Percentiles rank a stretch among this genome's conserved stretches.
phyloP scores from a whole-genome alignment of 2,113 vertebrate genomes.

The Scopus umbretta region DNA sequence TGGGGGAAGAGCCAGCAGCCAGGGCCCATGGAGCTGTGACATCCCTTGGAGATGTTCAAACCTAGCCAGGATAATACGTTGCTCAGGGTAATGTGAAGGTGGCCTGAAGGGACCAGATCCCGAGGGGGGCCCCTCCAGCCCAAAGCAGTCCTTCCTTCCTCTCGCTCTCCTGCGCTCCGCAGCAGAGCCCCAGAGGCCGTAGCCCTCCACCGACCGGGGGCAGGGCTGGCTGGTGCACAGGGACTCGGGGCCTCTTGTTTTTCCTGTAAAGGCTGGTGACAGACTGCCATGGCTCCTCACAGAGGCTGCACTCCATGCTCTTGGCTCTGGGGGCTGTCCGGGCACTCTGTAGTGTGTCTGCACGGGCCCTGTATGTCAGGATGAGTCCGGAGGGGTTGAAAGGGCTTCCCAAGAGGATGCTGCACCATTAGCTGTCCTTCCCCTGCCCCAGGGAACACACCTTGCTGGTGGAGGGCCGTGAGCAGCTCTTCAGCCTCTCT shows the following conservation, averaged over 20 bases:
- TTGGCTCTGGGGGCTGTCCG: background rate
- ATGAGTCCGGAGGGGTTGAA: fast-evolving
- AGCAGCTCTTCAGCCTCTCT: background rate
- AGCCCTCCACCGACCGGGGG: fast-evolving
- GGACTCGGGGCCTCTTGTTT: fast-evolving
- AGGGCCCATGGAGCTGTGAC: background rate
- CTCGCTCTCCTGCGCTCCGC: fast-evolving
- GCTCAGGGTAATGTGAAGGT: fast-evolving
- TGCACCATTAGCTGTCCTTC: background rate
- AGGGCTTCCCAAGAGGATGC: background rate
- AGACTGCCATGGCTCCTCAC: fast-evolving
- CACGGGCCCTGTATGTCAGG: fast-evolving
- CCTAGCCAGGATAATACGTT: fast-evolving
- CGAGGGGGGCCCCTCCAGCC: background rate
- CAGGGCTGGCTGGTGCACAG: fast-evolving
- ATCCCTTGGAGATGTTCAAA: background rate
- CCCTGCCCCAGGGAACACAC: too few relatives aligned
- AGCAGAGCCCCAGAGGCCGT: background rate
- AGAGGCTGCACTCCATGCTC: background rate
- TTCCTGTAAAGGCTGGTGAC: background rate
- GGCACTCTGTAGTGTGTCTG: fast-evolving
- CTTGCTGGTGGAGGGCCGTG: fast-evolving
- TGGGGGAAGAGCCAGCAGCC: background rate
- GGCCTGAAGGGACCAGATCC: background rate
- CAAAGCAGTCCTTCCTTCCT: background rate